Percentiles rank a stretch among this genome's conserved stretches.
Conservation (phyloP, 2,888 invertebrate species). For the Agrilus mali region DNA sequence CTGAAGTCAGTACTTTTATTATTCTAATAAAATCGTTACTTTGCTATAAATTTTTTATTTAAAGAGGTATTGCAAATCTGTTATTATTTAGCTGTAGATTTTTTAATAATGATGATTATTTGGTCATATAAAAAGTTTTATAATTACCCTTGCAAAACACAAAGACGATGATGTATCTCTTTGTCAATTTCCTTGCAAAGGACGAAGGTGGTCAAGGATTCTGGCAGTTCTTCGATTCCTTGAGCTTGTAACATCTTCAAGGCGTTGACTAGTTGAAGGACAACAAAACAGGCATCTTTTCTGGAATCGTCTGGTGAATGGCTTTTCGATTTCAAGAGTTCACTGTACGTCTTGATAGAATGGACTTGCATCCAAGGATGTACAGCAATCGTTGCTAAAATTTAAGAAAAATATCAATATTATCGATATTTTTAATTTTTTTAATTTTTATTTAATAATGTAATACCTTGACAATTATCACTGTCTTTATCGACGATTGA, state of each 20-base stretch:
- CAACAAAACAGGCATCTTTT: slow-evolving; percentile 61
- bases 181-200: slow-evolving; percentile 54
- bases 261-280: slow-evolving; percentile 70
- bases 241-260: slow-evolving; percentile 71
- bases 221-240: slow-evolving; percentile 67
- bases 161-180: slow-evolving; percentile 52
- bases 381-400: slow-evolving; percentile 63
- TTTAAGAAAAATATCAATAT: slow-evolving; percentile 4
- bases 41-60: too few species aligned
- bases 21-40: too few species aligned
- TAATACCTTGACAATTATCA: slow-evolving; percentile 53
- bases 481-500: slow-evolving; percentile 38
- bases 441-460: slow-evolving; percentile 4
- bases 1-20: too few species aligned
- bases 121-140: slow-evolving; percentile 3
- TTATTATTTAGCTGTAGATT: too few species aligned
- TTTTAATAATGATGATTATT: too few species aligned
- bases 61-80: too few species aligned
- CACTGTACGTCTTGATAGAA: slow-evolving; percentile 59
- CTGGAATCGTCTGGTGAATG: slow-evolving; percentile 33
- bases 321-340: slow-evolving; percentile 41
- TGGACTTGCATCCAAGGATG: slow-evolving; percentile 62
- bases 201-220: slow-evolving; percentile 58
- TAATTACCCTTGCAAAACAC: slow-evolving; percentile 64
- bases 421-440: slow-evolving; percentile 4